phyloP scores from a whole-genome alignment of 2,113 vertebrate species.

The Zosterops pallidus region DNA sequence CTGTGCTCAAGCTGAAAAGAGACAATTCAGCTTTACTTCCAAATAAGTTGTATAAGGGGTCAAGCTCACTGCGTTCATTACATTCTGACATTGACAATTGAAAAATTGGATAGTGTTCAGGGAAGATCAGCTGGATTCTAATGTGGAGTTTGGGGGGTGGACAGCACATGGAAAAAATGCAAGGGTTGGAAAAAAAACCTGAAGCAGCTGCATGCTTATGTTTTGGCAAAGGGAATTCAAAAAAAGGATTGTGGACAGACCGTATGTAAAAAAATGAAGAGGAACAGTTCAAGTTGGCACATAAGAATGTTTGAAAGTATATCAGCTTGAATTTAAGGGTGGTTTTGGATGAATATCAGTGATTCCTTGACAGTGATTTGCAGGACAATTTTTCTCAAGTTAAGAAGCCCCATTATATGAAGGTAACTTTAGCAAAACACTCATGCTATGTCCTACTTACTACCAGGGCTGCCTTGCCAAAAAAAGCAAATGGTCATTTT shows the following conservation, averaged over 20 bases:
- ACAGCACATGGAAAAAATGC: slow-evolving; percentile 34
- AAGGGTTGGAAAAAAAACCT: background rate
- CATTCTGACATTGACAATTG: slow-evolving; percentile 14
- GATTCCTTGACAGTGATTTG: background rate
- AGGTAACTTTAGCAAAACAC: background rate
- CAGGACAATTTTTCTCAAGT: background rate
- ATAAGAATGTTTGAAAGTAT: background rate
- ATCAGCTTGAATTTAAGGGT: background rate
- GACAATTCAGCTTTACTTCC: background rate
- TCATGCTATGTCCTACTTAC: background rate
- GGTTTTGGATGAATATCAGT: background rate
- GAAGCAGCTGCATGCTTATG: slow-evolving; percentile 33
- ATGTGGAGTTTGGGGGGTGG: background rate
- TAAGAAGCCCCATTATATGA: background rate
- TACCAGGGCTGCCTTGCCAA: background rate
- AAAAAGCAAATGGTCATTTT: background rate
- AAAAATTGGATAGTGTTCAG: background rate
- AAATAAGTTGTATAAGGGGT: background rate
- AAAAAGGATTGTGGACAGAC: background rate
- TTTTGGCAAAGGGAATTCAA: background rate
- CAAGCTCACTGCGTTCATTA: background rate
- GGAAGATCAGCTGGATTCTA: slow-evolving; percentile 40
- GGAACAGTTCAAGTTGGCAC: background rate
- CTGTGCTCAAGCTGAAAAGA: background rate
- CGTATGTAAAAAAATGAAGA: background rate